These are phyloP conservation scores for Lamprotornis superbus DNA, from an alignment of 2,113 vertebrate species.

Conservation along the genomic window DNA sequence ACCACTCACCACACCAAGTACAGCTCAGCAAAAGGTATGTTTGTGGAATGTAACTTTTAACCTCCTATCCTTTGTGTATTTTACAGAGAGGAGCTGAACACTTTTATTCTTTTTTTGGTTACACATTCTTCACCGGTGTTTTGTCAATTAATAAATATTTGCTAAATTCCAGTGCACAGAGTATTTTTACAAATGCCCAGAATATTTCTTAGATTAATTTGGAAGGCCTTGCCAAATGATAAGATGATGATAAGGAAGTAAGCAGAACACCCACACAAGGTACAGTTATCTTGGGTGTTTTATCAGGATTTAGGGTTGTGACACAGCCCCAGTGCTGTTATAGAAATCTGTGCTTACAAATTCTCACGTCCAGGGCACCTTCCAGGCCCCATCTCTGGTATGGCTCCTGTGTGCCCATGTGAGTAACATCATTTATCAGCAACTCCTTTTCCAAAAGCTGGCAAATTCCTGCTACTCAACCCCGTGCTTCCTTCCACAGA, in stretches of 20 bases:
- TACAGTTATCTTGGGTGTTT: neutral
- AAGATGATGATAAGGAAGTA: slow-evolving; percentile 18
- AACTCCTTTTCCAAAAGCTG: neutral
- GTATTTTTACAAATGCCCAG: slow-evolving; percentile 52
- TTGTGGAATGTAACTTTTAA: slow-evolving; percentile 2
- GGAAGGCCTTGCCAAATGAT: slow-evolving; percentile 22
- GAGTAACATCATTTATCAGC: neutral
- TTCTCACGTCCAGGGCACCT: neutral
- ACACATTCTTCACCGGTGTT: neutral
- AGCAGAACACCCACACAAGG: neutral
- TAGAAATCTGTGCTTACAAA: neutral
- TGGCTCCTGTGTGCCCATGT: rapidly evolving
- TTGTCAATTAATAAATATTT: slow-evolving; percentile 42
- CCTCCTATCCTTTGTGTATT: neutral
- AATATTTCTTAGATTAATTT: slow-evolving; percentile 54
- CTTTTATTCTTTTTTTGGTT: neutral
- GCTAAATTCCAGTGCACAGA: neutral
- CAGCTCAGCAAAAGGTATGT: neutral
- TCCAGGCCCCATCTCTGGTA: neutral
- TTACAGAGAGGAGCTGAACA: neutral
- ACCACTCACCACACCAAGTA: neutral
- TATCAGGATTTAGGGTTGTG: slow-evolving; percentile 1
- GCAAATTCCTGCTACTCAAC: neutral
- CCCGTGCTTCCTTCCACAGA: neutral
- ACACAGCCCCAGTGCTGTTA: neutral